A percentile compares a stretch with the other conserved stretches of the same genome.
These are phyloP conservation scores for Ennomos fuscantarius DNA, from an alignment of 2,888 invertebrate genomes.

Conservation along the genomic window DNA sequence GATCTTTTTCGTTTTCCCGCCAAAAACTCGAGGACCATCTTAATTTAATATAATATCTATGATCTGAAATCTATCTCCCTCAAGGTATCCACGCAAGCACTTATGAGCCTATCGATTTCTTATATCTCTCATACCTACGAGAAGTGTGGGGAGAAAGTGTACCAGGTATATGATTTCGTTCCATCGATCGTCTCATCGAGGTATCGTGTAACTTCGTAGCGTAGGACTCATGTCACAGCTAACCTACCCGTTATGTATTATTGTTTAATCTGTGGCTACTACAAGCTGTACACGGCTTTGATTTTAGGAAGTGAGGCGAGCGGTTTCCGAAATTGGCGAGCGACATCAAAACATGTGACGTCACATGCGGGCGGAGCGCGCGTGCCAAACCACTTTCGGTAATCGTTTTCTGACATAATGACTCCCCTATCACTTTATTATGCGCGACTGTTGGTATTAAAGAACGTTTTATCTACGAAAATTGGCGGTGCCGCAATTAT, in stretches of 20 bases:
- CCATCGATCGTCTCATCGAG: slow-evolving; percentile 30
- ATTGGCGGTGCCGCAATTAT: slow-evolving; percentile 32
- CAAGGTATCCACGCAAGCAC: slow-evolving; percentile 18
- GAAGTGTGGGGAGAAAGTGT: slow-evolving; percentile 11
- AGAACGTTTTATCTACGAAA: slow-evolving; percentile 31
- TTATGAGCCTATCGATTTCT: slow-evolving; percentile 25
- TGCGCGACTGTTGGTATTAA: slow-evolving; percentile 38
- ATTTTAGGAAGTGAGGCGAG: slow-evolving; percentile 54
- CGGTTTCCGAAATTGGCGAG: slow-evolving; percentile 44
- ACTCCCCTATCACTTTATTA: slow-evolving; percentile 63
- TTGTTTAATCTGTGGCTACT: slow-evolving; percentile 17
- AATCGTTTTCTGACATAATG: slow-evolving; percentile 67
- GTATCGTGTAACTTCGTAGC: slow-evolving; percentile 26
- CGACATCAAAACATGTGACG: slow-evolving; percentile 55
- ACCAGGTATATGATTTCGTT: slow-evolving; percentile 26
- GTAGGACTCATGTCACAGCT: slow-evolving; percentile 24
- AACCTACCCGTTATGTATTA: slow-evolving; percentile 17
- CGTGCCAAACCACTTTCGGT: slow-evolving; percentile 71
- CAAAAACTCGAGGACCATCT: slow-evolving; percentile 5
- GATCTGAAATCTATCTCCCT: slow-evolving; percentile 22
- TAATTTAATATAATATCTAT: slow-evolving; percentile 12
- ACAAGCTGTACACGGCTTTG: slow-evolving; percentile 54
- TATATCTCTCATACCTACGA: slow-evolving; percentile 22
- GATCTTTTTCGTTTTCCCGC: too few species aligned
- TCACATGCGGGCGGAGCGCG: slow-evolving; percentile 67